Conservation (phyloP, 1,140 invertebrate species). For the Saccostrea echinata region DNA sequence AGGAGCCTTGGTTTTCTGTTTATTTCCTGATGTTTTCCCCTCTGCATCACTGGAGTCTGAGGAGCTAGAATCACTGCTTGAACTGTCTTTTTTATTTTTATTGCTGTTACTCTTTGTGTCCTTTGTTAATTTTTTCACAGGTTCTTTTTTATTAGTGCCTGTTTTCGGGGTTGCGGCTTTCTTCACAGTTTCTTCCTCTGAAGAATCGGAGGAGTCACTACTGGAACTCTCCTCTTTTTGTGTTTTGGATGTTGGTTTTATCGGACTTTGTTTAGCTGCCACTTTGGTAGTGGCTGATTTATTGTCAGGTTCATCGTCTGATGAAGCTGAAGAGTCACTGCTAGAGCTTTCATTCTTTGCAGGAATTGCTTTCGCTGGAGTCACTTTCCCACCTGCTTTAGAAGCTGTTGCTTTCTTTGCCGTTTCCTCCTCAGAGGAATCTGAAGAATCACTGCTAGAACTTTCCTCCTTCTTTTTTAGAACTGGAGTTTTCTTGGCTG, state of each 20-base stretch:
- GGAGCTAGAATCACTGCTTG: conserved; percentile 13
- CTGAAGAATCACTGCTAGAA: conserved; percentile 52
- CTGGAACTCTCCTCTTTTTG: conserved; percentile 41
- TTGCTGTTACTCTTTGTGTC: neutral
- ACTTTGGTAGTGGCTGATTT: conserved; percentile 11
- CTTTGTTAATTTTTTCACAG: neutral
- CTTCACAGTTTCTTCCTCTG: conserved; percentile 37
- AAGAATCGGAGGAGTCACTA: conserved; percentile 52
- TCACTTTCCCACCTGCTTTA: conserved; percentile 38
- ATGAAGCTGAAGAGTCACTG: conserved; percentile 43
- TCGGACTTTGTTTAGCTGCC: neutral
- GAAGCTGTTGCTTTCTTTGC: conserved; percentile 33
- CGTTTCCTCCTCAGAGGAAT: conserved; percentile 54
- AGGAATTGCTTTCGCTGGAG: neutral
- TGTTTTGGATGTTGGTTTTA: conserved; percentile 30
- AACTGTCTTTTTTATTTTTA: conserved; percentile 8
- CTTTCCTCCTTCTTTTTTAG: conserved; percentile 42
- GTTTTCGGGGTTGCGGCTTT: conserved; percentile 13
- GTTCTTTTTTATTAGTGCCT: neutral
- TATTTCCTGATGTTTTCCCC: conserved; percentile 47
- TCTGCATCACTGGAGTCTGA: conserved; percentile 48
- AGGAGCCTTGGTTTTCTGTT: conserved; percentile 35
- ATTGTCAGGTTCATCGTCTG: conserved; percentile 46
- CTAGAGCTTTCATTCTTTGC: conserved; percentile 48
- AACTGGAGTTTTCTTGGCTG: conserved; percentile 41